Conservation (phyloP, 2,888 invertebrate species). For the Matsumyia berberina region DNA sequence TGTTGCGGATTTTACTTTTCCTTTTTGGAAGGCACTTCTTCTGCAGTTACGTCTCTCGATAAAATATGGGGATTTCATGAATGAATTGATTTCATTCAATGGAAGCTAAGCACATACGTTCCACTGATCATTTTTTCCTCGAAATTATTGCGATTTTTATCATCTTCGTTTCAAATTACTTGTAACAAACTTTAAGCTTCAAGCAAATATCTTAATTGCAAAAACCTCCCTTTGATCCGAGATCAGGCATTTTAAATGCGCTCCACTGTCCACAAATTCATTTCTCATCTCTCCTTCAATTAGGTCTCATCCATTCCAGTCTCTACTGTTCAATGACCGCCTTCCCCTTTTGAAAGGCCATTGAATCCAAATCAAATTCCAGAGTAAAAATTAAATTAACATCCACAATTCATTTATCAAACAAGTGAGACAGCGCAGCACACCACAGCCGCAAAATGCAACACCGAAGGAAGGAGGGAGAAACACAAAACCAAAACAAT, state of each 20-base stretch:
- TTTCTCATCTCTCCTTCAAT: too few relatives aligned
- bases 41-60: not conserved
- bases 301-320: too few relatives aligned
- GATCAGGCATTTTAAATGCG: too few relatives aligned
- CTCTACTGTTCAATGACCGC: too few relatives aligned
- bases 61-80: conserved; percentile 32
- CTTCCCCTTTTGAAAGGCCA: conserved; percentile 38
- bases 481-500: conserved; percentile 53
- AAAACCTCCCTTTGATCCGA: too few relatives aligned
- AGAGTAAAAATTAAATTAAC: conserved; percentile 5
- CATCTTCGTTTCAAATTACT: not conserved
- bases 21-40: not conserved
- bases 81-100: conserved; percentile 28
- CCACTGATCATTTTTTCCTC: conserved; percentile 40
- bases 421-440: too few relatives aligned
- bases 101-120: not conserved
- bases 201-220: too few relatives aligned
- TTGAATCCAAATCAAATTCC: conserved; percentile 41
- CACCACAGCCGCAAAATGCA: too few relatives aligned
- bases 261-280: too few relatives aligned
- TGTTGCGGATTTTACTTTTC: not conserved
- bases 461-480: not conserved
- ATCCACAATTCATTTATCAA: conserved; percentile 48
- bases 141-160: not conserved
- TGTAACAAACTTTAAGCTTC: not conserved